phyloP scores from a whole-genome alignment of 2,797 vertebrate genomes.

The Ara ararauna region DNA sequence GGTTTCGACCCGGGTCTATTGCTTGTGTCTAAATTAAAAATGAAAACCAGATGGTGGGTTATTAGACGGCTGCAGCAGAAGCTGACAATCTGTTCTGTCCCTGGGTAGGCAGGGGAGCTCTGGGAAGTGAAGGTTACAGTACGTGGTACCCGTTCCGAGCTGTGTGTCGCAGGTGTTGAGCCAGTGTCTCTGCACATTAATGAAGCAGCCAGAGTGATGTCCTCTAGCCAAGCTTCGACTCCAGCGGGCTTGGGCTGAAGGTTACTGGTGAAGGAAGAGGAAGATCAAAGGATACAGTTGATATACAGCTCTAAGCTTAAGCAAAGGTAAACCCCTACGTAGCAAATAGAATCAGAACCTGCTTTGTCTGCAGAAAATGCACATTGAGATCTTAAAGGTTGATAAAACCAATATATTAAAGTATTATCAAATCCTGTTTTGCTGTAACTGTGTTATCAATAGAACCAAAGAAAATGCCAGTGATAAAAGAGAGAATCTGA shows the following conservation, averaged over 20 bases:
- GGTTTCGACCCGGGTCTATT: not conserved
- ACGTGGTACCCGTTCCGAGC: not conserved
- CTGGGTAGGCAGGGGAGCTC: not conserved
- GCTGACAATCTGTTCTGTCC: slow-evolving; percentile 41
- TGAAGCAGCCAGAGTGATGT: not conserved
- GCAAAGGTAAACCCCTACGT: not conserved
- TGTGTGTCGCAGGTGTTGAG: slow-evolving; percentile 44
- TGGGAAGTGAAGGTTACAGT: not conserved
- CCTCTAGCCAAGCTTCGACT: not conserved
- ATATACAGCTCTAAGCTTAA: not conserved
- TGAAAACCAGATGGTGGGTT: slow-evolving; percentile 39
- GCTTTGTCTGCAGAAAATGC: not conserved
- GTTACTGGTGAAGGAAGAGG: slow-evolving; percentile 7
- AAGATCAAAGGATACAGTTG: not conserved
- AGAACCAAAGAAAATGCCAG: not conserved
- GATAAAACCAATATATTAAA: not conserved
- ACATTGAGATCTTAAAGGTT: not conserved
- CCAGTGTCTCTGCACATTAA: not conserved
- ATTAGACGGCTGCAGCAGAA: slow-evolving; percentile 51
- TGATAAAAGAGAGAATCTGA: not conserved
- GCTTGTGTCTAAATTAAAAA: slow-evolving; percentile 48
- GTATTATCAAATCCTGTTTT: not conserved
- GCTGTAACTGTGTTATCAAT: not conserved
- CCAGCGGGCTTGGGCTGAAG: slow-evolving; percentile 8
- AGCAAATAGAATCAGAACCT: not conserved